These are phyloP conservation scores for Mimumesa dahlbomi DNA, from an alignment of 2,888 invertebrate species.

Conservation along the genomic window DNA sequence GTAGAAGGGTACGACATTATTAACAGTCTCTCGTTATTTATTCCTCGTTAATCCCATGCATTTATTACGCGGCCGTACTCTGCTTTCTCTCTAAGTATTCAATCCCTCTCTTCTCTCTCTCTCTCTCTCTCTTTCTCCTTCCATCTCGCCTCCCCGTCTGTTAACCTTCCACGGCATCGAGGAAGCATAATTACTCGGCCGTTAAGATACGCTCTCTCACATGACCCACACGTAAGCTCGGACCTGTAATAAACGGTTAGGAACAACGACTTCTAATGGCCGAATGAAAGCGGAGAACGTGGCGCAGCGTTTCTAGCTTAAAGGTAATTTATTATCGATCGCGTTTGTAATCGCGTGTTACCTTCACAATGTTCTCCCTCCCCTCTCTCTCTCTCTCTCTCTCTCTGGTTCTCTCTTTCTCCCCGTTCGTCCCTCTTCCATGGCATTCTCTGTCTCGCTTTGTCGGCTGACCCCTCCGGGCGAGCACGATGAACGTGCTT, in stretches of 20 bases:
- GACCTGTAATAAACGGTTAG: constrained; percentile 63
- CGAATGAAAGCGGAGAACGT: constrained; percentile 47
- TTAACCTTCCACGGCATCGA: constrained; percentile 33
- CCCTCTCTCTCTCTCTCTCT: not conserved
- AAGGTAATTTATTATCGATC: constrained; percentile 70
- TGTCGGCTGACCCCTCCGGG: constrained; percentile 59
- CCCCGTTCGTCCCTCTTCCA: not conserved
- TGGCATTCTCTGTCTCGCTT: constrained; percentile 17
- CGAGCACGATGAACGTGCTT: constrained; percentile 63
- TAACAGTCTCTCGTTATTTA: constrained; percentile 69
- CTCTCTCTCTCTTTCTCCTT: constrained; percentile 6
- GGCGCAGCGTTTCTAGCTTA: constrained; percentile 57
- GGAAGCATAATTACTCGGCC: constrained; percentile 63
- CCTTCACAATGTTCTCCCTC: constrained; percentile 40
- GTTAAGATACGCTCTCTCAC: constrained; percentile 59
- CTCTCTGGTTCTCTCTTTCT: not conserved
- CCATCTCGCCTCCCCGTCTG: not conserved
- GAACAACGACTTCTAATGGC: constrained; percentile 66
- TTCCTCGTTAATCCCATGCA: constrained; percentile 68
- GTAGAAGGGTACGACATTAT: constrained; percentile 54
- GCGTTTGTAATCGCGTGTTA: constrained; percentile 62
- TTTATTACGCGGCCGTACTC: constrained; percentile 62
- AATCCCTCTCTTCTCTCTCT: constrained; percentile 12
- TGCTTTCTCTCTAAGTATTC: constrained; percentile 58
- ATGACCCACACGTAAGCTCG: constrained; percentile 52